Base-by-base conservation (phyloP, 2,888 invertebrate genomes). In the Polyploca ridens region DNA sequence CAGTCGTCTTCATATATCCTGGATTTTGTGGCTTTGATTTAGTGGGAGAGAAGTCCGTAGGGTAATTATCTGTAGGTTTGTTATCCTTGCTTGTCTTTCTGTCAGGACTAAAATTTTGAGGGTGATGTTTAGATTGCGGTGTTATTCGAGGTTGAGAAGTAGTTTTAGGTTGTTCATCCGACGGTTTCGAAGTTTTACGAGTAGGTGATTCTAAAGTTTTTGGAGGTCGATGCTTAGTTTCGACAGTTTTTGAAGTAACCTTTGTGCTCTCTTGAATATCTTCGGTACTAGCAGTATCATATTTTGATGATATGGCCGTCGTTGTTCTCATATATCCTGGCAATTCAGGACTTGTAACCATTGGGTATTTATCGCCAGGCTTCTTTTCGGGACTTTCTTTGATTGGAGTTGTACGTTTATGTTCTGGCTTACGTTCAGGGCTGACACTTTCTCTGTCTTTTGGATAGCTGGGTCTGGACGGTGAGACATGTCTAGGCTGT, bases 321-420 rank as follows among this genome's bases (percentile, higher is more conserved):
- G 65, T 73, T 66, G 67, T 73, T 64, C 71, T 73, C 38, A 63
- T 72, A 19, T 70, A 72, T 58, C 64, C 63, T 8, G 78, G 76
- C 16, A 69, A 65, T 33, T 59, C 62, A 35, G 57, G 41, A 19
- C 58, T 19, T 10, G 38, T 38, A 46, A 63, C 62, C 49, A 63
- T 63, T 11, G 58, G 38, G 14, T n/a, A n/a, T 8, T 58, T 16
- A 59, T 62, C 16, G 44, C 57, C 64, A 33, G 62, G 38, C 66
- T 71, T 71, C 41, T 69, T 76, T 16, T 74, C 71, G 5, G 78
- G 69, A 38, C 63, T 77, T 5, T 58, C 62, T 57, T 66, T 69
- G 8, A 13, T 62, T 35, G 66, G 62, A 0, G 16, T 14, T 14
- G 64, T 61, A 62, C 64, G 61, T 61, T 70, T 73, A 49, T 69